phyloP scores from a whole-genome alignment of 2,113 vertebrate species.

The Pollimyrus isidori region DNA sequence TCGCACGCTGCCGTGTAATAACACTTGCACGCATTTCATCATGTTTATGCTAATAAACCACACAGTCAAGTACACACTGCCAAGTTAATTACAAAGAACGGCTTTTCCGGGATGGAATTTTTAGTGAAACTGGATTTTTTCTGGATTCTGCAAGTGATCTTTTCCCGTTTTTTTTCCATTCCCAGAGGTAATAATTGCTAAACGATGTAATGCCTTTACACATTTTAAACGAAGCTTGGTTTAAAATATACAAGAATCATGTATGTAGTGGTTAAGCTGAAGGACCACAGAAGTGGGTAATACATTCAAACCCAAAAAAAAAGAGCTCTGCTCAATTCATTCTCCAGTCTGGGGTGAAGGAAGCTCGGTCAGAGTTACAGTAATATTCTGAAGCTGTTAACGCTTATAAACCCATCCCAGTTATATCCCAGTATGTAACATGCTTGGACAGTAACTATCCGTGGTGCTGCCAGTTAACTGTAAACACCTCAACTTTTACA shows the following conservation, averaged over 20 bases:
- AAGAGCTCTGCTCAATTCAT: no score
- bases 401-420: not conserved
- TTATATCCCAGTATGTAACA: not conserved
- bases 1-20: not conserved
- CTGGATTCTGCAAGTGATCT: not conserved
- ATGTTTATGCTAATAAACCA: not conserved
- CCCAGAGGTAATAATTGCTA: no score
- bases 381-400: not conserved
- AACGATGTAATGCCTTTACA: no score
- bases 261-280: no score
- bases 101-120: not conserved
- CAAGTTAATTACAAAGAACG: not conserved
- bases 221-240: no score
- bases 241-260: no score
- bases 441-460: not conserved
- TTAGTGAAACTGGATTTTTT: not conserved
- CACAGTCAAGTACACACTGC: not conserved
- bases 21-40: not conserved
- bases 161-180: not conserved
- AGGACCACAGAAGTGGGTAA: not conserved
- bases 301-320: not conserved
- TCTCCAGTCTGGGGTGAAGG: not conserved
- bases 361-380: not conserved
- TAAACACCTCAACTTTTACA: not conserved
- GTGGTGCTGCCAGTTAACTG: not conserved